Base-by-base conservation (phyloP, 1,140 invertebrate genomes). In the Drepana arcuata region DNA sequence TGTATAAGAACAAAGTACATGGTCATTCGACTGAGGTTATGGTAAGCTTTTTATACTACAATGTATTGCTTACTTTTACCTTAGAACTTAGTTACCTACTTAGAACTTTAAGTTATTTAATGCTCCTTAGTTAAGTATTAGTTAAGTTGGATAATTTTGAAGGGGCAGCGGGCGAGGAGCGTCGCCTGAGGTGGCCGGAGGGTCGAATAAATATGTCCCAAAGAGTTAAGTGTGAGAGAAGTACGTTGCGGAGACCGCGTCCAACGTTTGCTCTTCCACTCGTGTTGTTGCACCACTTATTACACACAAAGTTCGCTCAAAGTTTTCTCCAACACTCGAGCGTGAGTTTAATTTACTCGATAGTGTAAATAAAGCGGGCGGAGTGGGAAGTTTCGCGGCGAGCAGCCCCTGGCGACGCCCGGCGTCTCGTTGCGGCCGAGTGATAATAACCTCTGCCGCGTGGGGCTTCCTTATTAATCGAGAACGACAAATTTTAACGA, bases 401-500 rank as follows among this genome's bases (percentile, higher is more conserved):
- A 60, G 52, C 53, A 46, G 54, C 61, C 72, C 57, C 65, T 45
- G 60, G 59, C 41, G 42, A 33, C 51, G 48, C 45, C 54, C 41
- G 41, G 54, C 53, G 53, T 46, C 68, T 46, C 57, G 39, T 61
- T 71, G 77, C 63, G 77, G 77, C 79, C 74, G 46, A 66, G 60
- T 68, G 72, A 73, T 77, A 81, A 79, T 81, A 81, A 81, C 70
- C 65, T 77, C 52, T 57, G 50, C 58, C 65, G 50, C 55, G 57
- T 58, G 60, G 73, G 75, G 66, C 69, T 70, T 73, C 71, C 79
- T 84, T 84, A 84, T 84, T 84, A 84, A 84, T 84, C 72, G 83
- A 75, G 79, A 82, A 84, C 79, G 78, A 84, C 83, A 84, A 84
- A 84, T 84, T 84, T 84, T 84, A 84, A 84, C 83, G 81, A 84